These are phyloP conservation scores for Schizothorax lantsangensis DNA, from an alignment of 2,797 vertebrate genomes.

Conservation along the genomic window DNA sequence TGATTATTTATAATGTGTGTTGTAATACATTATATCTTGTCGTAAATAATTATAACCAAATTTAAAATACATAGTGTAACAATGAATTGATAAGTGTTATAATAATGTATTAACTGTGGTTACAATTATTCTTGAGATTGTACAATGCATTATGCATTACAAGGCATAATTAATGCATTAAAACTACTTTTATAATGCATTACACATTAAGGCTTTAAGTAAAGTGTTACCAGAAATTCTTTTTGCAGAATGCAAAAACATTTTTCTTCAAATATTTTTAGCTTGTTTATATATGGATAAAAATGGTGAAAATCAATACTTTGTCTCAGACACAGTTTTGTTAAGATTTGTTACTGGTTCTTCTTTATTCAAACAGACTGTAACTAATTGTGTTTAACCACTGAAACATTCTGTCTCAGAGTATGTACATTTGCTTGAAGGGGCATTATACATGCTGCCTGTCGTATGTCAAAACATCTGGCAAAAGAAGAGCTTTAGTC, in stretches of 20 bases:
- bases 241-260: not conserved
- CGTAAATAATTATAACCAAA: not conserved
- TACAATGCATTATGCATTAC: not conserved
- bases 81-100: not conserved
- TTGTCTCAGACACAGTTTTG: not conserved
- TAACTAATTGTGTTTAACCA: conserved; percentile 43
- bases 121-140: not conserved
- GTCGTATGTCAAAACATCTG: conserved; percentile 22
- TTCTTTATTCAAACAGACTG: conserved; percentile 20
- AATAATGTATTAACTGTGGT: too few relatives aligned
- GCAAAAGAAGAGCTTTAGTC: conserved; percentile 15
- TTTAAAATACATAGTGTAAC: not conserved
- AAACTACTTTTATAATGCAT: not conserved
- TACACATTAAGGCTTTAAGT: not conserved
- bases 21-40: not conserved
- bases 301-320: not conserved
- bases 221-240: not conserved
- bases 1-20: not conserved
- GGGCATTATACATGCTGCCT: conserved; percentile 3
- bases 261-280: not conserved
- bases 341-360: not conserved
- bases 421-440: not conserved
- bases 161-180: too few relatives aligned
- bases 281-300: not conserved
- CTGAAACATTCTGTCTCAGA: conserved; percentile 23